Percentiles rank a stretch among this genome's conserved stretches.
phyloP scores from a whole-genome alignment of 2,888 invertebrate species.

The Drosophila tripunctata region DNA sequence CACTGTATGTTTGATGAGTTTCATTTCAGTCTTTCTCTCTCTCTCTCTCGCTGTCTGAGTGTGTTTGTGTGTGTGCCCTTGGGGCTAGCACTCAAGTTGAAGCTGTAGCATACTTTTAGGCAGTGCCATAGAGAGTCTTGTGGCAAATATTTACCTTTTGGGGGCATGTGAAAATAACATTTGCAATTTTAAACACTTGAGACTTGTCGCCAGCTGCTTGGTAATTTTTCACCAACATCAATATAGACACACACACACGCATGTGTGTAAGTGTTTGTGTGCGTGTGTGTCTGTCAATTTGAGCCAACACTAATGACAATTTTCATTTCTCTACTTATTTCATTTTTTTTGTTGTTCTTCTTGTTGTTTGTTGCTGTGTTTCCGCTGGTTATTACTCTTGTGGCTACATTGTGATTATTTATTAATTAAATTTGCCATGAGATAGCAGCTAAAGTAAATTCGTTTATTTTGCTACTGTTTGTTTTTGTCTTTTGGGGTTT shows the following conservation, averaged over 20 bases:
- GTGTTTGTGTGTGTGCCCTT: conserved; percentile 38
- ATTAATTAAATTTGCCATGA: conserved; percentile 79
- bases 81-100: conserved; percentile 57
- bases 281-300: conserved; percentile 49
- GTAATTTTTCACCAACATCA: conserved; percentile 41
- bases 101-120: conserved; percentile 42
- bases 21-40: conserved; percentile 3
- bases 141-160: conserved; percentile 75
- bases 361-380: conserved; percentile 7
- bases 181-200: conserved; percentile 78
- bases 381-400: conserved; percentile 72
- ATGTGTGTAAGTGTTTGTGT: neutral
- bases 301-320: conserved; percentile 66
- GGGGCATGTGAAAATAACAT: conserved; percentile 75
- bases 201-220: conserved; percentile 66
- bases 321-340: conserved; percentile 48
- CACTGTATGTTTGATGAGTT: conserved; percentile 17
- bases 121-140: conserved; percentile 42
- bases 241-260: conserved; percentile 10
- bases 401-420: conserved; percentile 79
- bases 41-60: conserved; percentile 6
- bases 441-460: conserved; percentile 51
- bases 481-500: neutral
- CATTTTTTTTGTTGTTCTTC: conserved; percentile 18
- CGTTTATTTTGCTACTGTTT: conserved; percentile 18